phyloP scores from a whole-genome alignment of 2,888 invertebrate genomes.

The Cotesia congregata region DNA sequence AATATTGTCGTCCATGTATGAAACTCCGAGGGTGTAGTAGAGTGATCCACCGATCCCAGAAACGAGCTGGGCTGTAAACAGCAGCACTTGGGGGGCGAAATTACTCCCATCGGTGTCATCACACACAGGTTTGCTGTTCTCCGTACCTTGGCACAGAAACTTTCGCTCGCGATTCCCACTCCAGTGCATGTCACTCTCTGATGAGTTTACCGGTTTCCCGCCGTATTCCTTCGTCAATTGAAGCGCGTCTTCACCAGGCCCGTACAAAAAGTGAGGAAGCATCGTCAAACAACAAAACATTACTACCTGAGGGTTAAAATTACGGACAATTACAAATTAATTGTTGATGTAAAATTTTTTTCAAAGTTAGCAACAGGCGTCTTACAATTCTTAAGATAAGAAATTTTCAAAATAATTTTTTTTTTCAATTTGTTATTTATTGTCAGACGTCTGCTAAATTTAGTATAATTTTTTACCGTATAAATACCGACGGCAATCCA shows the following conservation, averaged over 20 bases:
- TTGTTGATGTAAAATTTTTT: too few species aligned
- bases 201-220: conserved; percentile 67
- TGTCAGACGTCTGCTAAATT: neutral
- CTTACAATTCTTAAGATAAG: too few species aligned
- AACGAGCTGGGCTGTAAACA: conserved; percentile 79
- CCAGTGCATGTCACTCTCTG: conserved; percentile 55
- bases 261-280: conserved; percentile 79
- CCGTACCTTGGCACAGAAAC: conserved; percentile 72
- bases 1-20: conserved; percentile 85
- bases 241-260: conserved; percentile 78
- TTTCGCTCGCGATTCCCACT: conserved; percentile 72
- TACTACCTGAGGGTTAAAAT: conserved; percentile 67
- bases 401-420: neutral
- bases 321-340: neutral
- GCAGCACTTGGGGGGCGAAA: conserved; percentile 75
- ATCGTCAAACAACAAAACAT: conserved; percentile 78
- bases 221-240: conserved; percentile 76
- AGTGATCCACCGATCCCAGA: conserved; percentile 80
- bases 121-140: conserved; percentile 68
- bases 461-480: conserved; percentile 59
- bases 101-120: conserved; percentile 71
- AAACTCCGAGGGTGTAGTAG: conserved; percentile 79
- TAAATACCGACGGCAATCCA: conserved; percentile 78
- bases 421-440: neutral
- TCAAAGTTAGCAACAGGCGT: too few species aligned